Conservation (phyloP, 2,113 vertebrate species). For the Callionymus lyra region DNA sequence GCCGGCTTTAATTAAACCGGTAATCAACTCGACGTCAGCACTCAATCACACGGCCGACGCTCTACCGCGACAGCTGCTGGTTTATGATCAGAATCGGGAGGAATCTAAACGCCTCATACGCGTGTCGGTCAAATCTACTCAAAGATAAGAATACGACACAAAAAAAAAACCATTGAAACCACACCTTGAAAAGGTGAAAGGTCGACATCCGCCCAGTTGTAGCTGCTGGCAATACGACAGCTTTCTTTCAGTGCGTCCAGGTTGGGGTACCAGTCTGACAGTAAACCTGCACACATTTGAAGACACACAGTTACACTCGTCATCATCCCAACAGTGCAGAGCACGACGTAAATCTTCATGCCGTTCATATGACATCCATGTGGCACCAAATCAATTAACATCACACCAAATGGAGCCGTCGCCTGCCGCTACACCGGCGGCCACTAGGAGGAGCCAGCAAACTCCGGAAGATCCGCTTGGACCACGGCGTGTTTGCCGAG, state of each 20-base stretch:
- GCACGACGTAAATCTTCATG: no score
- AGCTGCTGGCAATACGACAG: conserved; percentile 88
- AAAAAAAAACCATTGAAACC: conserved; percentile 9
- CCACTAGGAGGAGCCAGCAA: conserved; percentile 59
- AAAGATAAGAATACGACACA: not conserved
- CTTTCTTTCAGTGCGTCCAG: conserved; percentile 88
- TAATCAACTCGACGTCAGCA: conserved; percentile 52
- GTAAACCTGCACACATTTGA: conserved; percentile 56
- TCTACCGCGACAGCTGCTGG: no score
- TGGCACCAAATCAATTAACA: conserved; percentile 15
- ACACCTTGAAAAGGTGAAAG: conserved; percentile 88
- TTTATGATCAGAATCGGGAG: no score
- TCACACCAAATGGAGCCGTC: conserved; percentile 11
- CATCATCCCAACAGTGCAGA: not conserved
- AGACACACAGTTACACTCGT: conserved; percentile 6
- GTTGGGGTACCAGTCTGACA: conserved; percentile 82
- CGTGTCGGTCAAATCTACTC: no score
- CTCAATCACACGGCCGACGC: conserved; percentile 35
- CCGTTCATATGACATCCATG: conserved; percentile 11
- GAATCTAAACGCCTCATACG: no score
- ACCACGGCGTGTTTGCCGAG: conserved; percentile 12
- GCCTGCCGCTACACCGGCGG: not conserved
- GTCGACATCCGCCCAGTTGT: conserved; percentile 90
- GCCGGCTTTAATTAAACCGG: conserved; percentile 57
- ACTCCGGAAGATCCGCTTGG: conserved; percentile 15